These are phyloP conservation scores for Idris sp. DNA, from an alignment of 1,140 invertebrate species.

Conservation along the genomic window DNA sequence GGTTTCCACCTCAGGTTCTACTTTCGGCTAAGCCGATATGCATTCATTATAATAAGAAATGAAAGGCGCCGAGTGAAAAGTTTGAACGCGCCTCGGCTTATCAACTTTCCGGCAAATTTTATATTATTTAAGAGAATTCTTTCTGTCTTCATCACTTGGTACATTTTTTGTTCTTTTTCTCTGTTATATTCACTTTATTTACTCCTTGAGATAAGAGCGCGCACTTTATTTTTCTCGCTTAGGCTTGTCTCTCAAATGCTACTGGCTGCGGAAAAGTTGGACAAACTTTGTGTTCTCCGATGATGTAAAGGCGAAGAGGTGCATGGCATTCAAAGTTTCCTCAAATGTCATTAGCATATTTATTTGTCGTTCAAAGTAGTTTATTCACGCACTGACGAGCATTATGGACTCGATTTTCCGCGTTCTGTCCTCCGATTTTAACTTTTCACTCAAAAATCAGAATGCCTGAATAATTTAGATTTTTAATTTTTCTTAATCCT, in stretches of 20 bases:
- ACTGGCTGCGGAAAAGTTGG: constrained; percentile 68
- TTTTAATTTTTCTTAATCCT: constrained; percentile 49
- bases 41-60: constrained; percentile 79
- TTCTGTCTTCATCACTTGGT: constrained; percentile 49
- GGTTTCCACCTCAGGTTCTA: constrained; percentile 71
- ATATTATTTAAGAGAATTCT: constrained; percentile 77
- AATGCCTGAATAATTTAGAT: constrained; percentile 53
- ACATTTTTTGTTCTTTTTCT: constrained; percentile 63
- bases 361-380: constrained; percentile 73
- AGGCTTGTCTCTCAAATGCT: constrained; percentile 36
- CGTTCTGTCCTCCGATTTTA: constrained; percentile 53
- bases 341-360: constrained; percentile 74
- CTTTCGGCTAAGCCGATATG: constrained; percentile 77
- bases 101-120: constrained; percentile 77
- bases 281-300: constrained; percentile 71
- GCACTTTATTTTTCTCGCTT: constrained; percentile 44
- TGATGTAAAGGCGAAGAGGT: constrained; percentile 69
- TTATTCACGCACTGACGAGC: constrained; percentile 65
- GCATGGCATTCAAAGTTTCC: constrained; percentile 73
- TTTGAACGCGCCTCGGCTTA: constrained; percentile 75
- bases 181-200: no score
- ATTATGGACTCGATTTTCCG: constrained; percentile 65
- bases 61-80: constrained; percentile 76
- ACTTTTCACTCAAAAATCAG: constrained; percentile 55
- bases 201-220: no score